Evolutionary conservation across 2,797 vertebrate genomes (phyloP), one percentile per base, ranked within the genome.

Genomic region (Xenops minutus): DNA sequence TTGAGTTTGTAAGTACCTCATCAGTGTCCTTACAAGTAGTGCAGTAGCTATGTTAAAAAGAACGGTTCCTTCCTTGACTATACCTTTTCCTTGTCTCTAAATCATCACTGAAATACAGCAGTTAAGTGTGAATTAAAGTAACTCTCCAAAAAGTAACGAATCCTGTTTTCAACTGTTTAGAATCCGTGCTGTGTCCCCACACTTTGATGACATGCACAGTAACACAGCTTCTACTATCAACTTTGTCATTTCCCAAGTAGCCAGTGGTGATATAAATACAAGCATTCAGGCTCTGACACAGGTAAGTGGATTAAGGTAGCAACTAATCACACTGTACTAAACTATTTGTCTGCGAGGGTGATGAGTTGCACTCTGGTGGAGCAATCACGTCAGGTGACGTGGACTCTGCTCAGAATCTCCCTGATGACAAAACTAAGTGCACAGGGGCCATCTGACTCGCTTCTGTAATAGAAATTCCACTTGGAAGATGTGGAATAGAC

Each of bases 191-290:
- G 98, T 99, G 36, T 99, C 99, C 18, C 99, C 99, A 2, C 99
- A 99, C 92, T 99, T 99, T 0, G 99, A 99, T 92, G 99, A 99
- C 76, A 98, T 99, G 95, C 99, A 99, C 97, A 99, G 99, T 97
- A 99, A 99, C 96, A 99, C 99, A 10, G 98, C 99, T 89, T 99
- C 99, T 97, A 99, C 99, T 77, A 99, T 99, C 97, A 99, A 99
- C 97, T 99, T 99, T 48, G 99, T 99, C 68, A 99, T 99, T 97
- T 99, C 99, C 36, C 99, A 99, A 97, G 99, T 99, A 92, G 99
- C 99, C 61, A 99, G 99, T 77, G 98, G 99, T 19, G 99, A 99
- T 97, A 99, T 99, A 61, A 99, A 98, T 96, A 99, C 99, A n/a
- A 99, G 99, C 94, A 99, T 99, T 92, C 99, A 99, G 97, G 99